phyloP scores from a whole-genome alignment of 2,888 invertebrate species.

The Argyra leucocephala region DNA sequence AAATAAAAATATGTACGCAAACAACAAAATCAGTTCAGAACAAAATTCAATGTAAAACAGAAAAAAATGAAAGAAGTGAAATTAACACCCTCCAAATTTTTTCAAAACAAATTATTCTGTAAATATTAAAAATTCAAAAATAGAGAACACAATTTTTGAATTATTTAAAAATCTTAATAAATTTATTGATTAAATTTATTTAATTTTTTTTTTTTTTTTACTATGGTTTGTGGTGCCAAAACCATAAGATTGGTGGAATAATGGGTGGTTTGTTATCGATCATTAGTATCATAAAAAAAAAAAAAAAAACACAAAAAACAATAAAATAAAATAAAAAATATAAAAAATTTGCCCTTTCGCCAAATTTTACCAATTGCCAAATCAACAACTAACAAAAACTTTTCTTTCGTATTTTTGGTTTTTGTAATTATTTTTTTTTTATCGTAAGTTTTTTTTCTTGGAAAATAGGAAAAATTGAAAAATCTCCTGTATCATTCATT shows the following conservation, averaged over 20 bases:
- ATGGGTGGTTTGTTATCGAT: background rate
- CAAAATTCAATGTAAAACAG: no score
- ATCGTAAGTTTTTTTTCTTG: background rate
- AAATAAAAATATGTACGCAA: no score
- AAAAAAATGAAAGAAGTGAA: no score
- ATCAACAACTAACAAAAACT: constrained; percentile 1
- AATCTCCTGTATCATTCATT: background rate
- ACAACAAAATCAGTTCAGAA: no score
- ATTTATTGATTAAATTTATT: background rate
- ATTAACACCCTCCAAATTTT: no score
- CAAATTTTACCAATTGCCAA: background rate
- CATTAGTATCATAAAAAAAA: background rate
- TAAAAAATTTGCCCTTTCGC: background rate
- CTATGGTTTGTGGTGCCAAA: background rate
- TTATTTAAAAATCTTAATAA: background rate
- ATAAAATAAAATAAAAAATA: background rate
- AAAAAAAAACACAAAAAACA: no score
- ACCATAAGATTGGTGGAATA: background rate
- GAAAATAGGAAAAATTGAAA: background rate
- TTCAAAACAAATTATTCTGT: no score
- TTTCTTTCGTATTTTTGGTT: background rate
- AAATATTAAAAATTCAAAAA: background rate
- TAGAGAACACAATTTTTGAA: background rate
- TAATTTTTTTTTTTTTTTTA: no score
- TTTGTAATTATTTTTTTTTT: background rate